Evolutionary conservation across 2,888 invertebrate genomes (phyloP).

Genomic region (Leptopilina myrica): DNA sequence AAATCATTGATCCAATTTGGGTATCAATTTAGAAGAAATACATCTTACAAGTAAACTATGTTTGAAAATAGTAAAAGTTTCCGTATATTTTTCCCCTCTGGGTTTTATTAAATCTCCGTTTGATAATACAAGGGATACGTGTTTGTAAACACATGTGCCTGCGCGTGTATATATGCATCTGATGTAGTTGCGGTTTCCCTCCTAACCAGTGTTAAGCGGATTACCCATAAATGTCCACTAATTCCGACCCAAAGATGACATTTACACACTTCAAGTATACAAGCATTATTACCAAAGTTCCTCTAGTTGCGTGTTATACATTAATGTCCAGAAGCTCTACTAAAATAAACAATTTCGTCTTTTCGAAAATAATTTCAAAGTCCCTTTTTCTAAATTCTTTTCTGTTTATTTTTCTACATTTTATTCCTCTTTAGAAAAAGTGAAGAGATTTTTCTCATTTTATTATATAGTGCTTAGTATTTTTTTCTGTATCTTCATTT

Average conservation of each 20-base stretch:
- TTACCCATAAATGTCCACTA: conserved; percentile 17
- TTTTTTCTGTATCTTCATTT: background rate
- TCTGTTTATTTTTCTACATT: no score
- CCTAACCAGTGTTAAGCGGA: conserved; percentile 13
- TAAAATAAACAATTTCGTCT: background rate
- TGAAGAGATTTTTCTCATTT: no score
- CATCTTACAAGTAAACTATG: no score
- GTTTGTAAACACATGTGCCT: background rate
- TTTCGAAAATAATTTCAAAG: no score
- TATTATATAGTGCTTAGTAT: background rate
- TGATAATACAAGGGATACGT: background rate
- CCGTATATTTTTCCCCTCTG: background rate
- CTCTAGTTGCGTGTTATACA: background rate
- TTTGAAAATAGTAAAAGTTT: no score
- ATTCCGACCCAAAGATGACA: conserved; percentile 7
- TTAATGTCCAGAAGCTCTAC: background rate
- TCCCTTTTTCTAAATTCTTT: no score
- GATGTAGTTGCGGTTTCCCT: conserved; percentile 11
- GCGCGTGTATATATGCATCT: background rate
- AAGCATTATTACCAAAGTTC: background rate
- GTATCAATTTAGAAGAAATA: no score
- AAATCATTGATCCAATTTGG: no score
- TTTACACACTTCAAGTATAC: conserved; percentile 10
- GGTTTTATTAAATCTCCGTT: background rate
- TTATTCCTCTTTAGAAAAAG: no score